Evolutionary conservation across 2,888 invertebrate species (phyloP), one percentile per base, ranked within the genome.

Genomic region (Mystacides longicornis): DNA sequence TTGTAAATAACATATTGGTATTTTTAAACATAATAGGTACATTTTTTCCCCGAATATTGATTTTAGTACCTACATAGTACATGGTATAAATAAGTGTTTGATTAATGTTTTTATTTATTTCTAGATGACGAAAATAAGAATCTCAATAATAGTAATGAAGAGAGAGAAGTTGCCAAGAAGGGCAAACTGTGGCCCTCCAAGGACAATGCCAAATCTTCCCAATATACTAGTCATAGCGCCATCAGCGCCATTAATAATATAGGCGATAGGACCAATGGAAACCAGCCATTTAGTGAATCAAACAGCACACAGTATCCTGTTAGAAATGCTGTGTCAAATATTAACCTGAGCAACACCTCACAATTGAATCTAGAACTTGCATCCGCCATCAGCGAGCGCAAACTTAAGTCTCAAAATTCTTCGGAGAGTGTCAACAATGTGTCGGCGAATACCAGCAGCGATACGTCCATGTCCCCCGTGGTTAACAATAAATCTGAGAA

Each of bases 401-500:
- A 47, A 48, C 22, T 47, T 21, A 53, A 53, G 37, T 21, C 48
- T 3, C 37, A 53, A n/a, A 48, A 45, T 45, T 45, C 45, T 45
- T 20, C 19, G 7, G 45, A 45, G 16, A 45, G 45, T 16, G 33
- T 33, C 20, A 48, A 48, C 23, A 27, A 27, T n/a, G 31, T 48
- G 23, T 11, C 21, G 20, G 48, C 47, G 16, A 48, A 23, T 16
- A 53, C n/a, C n/a, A 37, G 18, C n/a, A 31, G 23, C 16, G 48
- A 23, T 23, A 3, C 7, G 2, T 5, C 23, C 5, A 21, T 23
- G 4, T 48, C 48, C 3, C 48, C 48, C 11, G 48, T 23, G 3
- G n/a, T n/a, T 7, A 48, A 23, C 23, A 53, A 31, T n/a, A 53
- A 53, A 52, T 45, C n/a, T n/a, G 56, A 56, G 4, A 57, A 57